Conservation (phyloP, 2,113 vertebrate species). For the Eonycteris spelaea region DNA sequence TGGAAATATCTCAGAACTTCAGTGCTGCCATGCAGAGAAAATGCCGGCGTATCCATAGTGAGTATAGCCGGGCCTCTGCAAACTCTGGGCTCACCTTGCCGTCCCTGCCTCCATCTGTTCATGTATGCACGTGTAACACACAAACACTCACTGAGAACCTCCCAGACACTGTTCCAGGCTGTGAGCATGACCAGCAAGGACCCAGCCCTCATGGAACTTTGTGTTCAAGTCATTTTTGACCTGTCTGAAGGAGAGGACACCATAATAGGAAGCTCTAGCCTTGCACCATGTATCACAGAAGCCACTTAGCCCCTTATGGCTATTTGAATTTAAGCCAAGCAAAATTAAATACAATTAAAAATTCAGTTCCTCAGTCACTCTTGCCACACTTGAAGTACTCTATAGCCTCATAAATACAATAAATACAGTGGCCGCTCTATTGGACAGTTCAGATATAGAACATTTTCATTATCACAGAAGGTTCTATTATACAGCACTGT, state of each 20-base stretch:
- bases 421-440: neutral
- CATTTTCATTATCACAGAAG: neutral
- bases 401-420: rapidly evolving
- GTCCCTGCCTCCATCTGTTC: neutral
- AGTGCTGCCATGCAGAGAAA: neutral
- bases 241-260: neutral
- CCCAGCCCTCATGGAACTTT: neutral
- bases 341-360: neutral
- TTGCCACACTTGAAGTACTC: neutral
- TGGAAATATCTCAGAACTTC: neutral
- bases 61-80: neutral
- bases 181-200: neutral
- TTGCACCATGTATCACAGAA: neutral
- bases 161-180: neutral
- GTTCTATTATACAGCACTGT: neutral
- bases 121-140: rapidly evolving
- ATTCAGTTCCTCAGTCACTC: neutral
- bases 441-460: neutral
- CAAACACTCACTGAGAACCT: neutral
- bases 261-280: rapidly evolving
- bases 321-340: neutral
- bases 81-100: neutral
- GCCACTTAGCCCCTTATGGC: neutral
- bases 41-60: neutral
- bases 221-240: neutral